These are phyloP conservation scores for Melikaiella ostensackeni DNA, from an alignment of 2,888 invertebrate species.

Conservation along the genomic window DNA sequence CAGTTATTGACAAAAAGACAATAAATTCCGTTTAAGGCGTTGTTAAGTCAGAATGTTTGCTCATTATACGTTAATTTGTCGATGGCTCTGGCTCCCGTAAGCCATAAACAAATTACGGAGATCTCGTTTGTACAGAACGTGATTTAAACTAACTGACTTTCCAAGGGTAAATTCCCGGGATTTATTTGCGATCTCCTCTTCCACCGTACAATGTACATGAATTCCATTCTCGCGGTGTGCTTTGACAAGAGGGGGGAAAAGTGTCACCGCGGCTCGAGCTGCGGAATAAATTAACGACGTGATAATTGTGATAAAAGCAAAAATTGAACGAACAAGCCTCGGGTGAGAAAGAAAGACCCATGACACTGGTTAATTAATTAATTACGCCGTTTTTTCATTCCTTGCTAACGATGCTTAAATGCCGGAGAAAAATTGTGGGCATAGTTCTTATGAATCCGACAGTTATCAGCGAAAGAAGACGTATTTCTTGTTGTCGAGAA, in stretches of 20 bases:
- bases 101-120: constrained; percentile 35
- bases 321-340: constrained; percentile 26
- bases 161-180: constrained; percentile 38
- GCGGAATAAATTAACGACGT: constrained; percentile 29
- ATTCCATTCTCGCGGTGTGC: constrained; percentile 35
- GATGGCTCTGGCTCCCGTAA: constrained; percentile 30
- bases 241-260: constrained; percentile 31
- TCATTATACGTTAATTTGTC: constrained; percentile 34
- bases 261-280: constrained; percentile 13
- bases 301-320: constrained; percentile 36
- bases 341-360: constrained; percentile 10
- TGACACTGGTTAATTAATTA: constrained; percentile 26
- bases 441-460: too few species aligned
- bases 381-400: constrained; percentile 21
- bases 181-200: constrained; percentile 35
- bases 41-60: constrained; percentile 27
- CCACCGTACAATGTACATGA: constrained; percentile 31
- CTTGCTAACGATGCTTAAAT: background rate
- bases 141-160: constrained; percentile 37
- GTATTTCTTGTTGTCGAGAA: background rate
- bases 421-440: background rate
- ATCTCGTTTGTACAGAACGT: constrained; percentile 8
- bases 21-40: constrained; percentile 19
- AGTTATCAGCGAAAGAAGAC: background rate
- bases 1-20: background rate